A percentile compares a stretch with the other conserved stretches of the same genome.
Evolutionary conservation across 2,888 invertebrate genomes (phyloP).

Genomic region (Athrips mouffetella): DNA sequence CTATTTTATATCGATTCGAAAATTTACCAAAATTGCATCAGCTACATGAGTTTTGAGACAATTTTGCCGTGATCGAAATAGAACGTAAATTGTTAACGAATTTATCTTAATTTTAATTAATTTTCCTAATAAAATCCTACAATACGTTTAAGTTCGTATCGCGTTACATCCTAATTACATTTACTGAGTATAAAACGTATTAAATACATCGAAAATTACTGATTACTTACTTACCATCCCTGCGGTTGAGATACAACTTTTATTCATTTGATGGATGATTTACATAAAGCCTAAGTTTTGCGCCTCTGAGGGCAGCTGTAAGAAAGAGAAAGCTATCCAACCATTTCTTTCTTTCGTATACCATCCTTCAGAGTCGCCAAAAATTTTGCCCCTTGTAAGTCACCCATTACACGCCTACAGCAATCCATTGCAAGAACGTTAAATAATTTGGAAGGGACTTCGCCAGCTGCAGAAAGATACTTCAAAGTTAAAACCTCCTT

Average conservation of each 20-base stretch:
- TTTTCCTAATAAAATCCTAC: conserved; percentile 42
- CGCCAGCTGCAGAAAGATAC: no score
- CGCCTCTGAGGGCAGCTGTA: no score
- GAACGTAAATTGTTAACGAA: background rate
- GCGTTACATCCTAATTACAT: conserved; percentile 58
- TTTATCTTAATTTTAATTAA: conserved; percentile 12
- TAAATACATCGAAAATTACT: conserved; percentile 74
- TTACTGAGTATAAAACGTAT: conserved; percentile 72
- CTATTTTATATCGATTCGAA: background rate
- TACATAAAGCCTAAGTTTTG: background rate
- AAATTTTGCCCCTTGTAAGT: no score
- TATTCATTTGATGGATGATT: conserved; percentile 17
- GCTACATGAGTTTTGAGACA: background rate
- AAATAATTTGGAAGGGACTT: no score
- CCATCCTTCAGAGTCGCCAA: no score
- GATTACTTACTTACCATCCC: conserved; percentile 52
- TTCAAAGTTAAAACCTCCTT: no score
- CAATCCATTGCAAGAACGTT: no score
- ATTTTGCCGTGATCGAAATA: background rate
- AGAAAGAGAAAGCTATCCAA: no score
- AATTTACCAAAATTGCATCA: no score
- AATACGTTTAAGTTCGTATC: conserved; percentile 42
- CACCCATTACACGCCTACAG: no score
- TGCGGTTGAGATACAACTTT: conserved; percentile 48
- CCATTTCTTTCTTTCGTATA: no score